phyloP scores from a whole-genome alignment of 2,888 invertebrate species.

The Mimumesa dahlbomi region DNA sequence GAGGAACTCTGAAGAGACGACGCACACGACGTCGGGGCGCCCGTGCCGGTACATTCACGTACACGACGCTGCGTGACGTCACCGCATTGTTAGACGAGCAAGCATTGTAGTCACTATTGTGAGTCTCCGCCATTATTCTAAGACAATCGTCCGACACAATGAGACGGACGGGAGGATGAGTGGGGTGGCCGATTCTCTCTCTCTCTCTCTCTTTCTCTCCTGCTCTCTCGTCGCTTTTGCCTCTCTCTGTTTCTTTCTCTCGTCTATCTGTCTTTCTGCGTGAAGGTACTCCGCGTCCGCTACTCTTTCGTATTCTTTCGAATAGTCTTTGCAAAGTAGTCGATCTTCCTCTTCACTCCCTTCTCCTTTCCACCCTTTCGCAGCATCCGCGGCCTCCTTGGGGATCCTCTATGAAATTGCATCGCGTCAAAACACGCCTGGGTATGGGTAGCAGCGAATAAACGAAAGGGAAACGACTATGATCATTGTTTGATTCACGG shows the following conservation, averaged over 20 bases:
- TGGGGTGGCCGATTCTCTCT: constrained; percentile 63
- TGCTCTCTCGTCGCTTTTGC: constrained; percentile 7
- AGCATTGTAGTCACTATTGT: constrained; percentile 81
- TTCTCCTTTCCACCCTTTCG: not conserved
- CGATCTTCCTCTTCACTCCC: constrained; percentile 19
- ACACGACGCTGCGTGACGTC: constrained; percentile 78
- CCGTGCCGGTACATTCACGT: constrained; percentile 76
- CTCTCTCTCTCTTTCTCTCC: constrained; percentile 31
- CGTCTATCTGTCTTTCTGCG: constrained; percentile 43
- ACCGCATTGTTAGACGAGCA: constrained; percentile 80
- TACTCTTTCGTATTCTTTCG: constrained; percentile 43
- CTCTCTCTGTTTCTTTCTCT: constrained; percentile 32
- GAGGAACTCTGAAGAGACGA: constrained; percentile 67
- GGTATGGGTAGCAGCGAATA: no score
- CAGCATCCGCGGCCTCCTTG: not conserved
- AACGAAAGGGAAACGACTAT: no score
- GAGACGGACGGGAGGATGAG: constrained; percentile 78
- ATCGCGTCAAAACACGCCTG: no score
- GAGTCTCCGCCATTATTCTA: constrained; percentile 81
- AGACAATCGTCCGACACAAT: constrained; percentile 81
- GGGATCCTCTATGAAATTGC: no score
- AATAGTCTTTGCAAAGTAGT: constrained; percentile 34
- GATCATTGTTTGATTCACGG: no score
- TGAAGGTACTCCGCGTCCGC: constrained; percentile 40
- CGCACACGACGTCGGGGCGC: constrained; percentile 71